A percentile compares a stretch with the other conserved stretches of the same genome.
These are phyloP conservation scores for Pedionomus torquatus DNA, from an alignment of 2,113 vertebrate genomes.

Conservation along the genomic window DNA sequence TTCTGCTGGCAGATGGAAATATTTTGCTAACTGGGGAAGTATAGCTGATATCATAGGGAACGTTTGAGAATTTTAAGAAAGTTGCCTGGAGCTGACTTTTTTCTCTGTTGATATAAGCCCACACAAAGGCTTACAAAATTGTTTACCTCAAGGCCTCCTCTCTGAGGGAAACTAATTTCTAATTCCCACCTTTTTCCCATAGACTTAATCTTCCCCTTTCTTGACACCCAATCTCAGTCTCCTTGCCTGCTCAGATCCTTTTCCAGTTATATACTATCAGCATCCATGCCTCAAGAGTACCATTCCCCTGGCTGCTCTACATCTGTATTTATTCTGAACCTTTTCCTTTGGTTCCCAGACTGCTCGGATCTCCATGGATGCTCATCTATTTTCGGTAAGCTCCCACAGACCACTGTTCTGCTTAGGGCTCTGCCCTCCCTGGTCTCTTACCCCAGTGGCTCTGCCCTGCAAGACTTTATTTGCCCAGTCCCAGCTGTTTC, in stretches of 20 bases:
- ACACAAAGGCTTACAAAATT: background rate
- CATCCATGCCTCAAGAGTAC: background rate
- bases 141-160: background rate
- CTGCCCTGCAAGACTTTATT: background rate
- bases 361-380: conserved; percentile 16
- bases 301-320: background rate
- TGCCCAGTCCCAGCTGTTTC: background rate
- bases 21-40: background rate
- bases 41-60: background rate
- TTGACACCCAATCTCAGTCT: background rate
- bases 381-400: background rate
- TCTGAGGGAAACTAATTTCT: background rate
- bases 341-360: conserved; percentile 45
- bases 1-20: background rate
- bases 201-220: background rate
- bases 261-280: background rate
- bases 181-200: background rate
- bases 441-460: background rate
- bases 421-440: background rate
- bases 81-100: background rate
- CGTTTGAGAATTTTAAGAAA: background rate
- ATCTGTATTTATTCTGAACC: conserved; percentile 8
- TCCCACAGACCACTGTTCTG: background rate
- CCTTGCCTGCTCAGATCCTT: background rate
- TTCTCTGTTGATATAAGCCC: background rate